Evolutionary conservation across 2,113 vertebrate genomes (phyloP), one percentile per base, ranked within the genome.

Genomic region (Raphicerus campestris): DNA sequence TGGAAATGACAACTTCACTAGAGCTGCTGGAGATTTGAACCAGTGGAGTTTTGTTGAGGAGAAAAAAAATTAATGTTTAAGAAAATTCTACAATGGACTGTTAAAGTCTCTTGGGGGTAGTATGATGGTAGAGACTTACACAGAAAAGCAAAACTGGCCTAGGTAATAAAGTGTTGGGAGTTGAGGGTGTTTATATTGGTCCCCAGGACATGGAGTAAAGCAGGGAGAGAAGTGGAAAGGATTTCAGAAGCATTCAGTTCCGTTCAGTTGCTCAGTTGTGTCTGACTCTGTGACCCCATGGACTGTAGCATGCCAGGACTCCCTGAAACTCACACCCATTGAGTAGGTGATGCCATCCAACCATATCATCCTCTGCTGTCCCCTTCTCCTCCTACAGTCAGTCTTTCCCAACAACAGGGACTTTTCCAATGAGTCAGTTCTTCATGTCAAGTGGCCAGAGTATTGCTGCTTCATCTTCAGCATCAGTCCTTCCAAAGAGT

Each of bases 281-380:
- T 39, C 66, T 3, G n/a, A 70, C 66, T 39, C n/a, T 39, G 66
- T 0, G 1, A 70, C n/a, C 17, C 2, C 19, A 11, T 70, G n/a
- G n/a, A 70, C 19, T 10, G n/a, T 20, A 35, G n/a, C 66, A 39
- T 0, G 0, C n/a, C 66, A 70, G n/a, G 66, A 10, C 19, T 70
- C 66, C 22, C n/a, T 35, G 4, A 70, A 35, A 35, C n/a, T 35
- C 63, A 11, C n/a, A 20, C 9, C n/a, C n/a, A 20, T 70, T 20
- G 2, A 70, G n/a, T 70, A 0, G 2, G n/a, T 70, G 19, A 22
- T 70, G 19, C 10, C 66, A 70, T 70, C n/a, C 66, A 22, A 70
- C 66, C n/a, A 22, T 70, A 2, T 70, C 10, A 70, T 11, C 66
- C n/a, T 70, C n/a, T 70, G 19, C 22, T 0, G 0, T 70, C 66